Conservation (phyloP, 2,113 vertebrate genomes). For the rat (Rattus norvegicus) region GRCr8 NC_086039.1:124842001-124842500, state of each 20-base stretch:
- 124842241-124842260: neutral
- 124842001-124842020: too few species aligned
- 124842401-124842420: neutral
- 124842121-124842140: too few species aligned
- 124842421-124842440: neutral
- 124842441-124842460: neutral
- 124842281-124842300: too few species aligned
- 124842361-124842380: neutral
- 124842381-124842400: neutral
- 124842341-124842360: neutral
- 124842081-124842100: too few species aligned
- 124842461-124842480: conserved; percentile 12
- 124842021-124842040: too few species aligned
- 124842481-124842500: neutral
- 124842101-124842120: too few species aligned
- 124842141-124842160: too few species aligned
- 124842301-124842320: neutral
- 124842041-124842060: too few species aligned
- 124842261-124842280: too few species aligned
- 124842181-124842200: neutral
- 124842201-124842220: neutral
- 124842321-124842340: neutral
- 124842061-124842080: too few species aligned
- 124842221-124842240: neutral
- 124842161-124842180: neutral